A percentile compares a stretch with the other conserved stretches of the same genome.
Evolutionary conservation across 2,888 invertebrate species (phyloP).

Genomic region (Tholera decimalis): DNA sequence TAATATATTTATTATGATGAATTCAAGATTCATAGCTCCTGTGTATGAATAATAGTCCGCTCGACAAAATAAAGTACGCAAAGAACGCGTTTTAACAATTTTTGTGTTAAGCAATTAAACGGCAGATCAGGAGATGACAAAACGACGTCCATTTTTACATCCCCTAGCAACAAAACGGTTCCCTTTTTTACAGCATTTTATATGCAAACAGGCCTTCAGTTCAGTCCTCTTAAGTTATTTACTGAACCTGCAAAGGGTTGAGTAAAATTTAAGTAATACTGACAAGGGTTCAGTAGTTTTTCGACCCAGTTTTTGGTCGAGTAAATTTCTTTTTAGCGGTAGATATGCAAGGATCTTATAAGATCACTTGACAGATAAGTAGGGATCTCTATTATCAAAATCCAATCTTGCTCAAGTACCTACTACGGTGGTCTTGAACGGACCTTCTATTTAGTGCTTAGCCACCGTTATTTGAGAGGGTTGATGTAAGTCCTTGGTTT

Average conservation of each 20-base stretch:
- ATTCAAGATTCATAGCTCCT: no score
- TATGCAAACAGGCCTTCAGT: not conserved
- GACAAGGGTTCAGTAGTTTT: conserved; percentile 22
- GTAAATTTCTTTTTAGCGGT: conserved; percentile 28
- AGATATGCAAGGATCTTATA: conserved; percentile 20
- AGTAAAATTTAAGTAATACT: conserved; percentile 17
- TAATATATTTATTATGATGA: no score
- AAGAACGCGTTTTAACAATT: no score
- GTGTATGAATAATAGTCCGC: no score
- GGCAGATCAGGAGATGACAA: not conserved
- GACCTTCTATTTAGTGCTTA: not conserved
- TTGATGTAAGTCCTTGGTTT: conserved; percentile 15
- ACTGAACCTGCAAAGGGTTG: conserved; percentile 4
- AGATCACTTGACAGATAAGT: conserved; percentile 13
- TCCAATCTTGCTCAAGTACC: conserved; percentile 33
- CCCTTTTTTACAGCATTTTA: not conserved
- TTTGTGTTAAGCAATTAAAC: no score
- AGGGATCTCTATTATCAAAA: conserved; percentile 32
- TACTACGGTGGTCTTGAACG: conserved; percentile 8
- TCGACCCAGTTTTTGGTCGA: conserved; percentile 9
- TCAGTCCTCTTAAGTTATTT: conserved; percentile 15
- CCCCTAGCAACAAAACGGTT: not conserved
- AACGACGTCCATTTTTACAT: no score
- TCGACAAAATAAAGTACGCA: no score
- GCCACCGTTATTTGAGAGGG: conserved; percentile 17